Evolutionary conservation across 2,888 invertebrate species (phyloP), one percentile per base, ranked within the genome.

Genomic region (Leptopterna dolabrata): DNA sequence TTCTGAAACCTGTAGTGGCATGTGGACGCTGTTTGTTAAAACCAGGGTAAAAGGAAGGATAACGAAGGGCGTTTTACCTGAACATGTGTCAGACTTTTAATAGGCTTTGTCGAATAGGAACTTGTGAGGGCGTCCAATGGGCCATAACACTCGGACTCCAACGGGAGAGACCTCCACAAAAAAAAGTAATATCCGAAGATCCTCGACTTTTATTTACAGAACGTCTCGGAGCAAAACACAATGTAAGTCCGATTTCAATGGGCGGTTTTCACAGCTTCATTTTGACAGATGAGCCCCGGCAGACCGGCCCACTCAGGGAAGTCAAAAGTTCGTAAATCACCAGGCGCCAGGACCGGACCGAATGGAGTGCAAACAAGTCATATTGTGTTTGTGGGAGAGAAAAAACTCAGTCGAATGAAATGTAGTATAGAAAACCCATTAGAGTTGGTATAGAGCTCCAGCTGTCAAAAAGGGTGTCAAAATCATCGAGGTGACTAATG

Each of bases 21-120:
- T 78, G 78, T 43, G 78, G 78, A 41, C 45, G 29, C n/a, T 41
- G 78, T 78, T 78, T 45, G 27, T 78, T 45, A 47, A 78, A 78
- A 43, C 36, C 7, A 19, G 45, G 24, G n/a, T 24, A 30, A 47
- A 45, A 45, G 45, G 27, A 55, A 16, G 51, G 55, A 16, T 1
- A 45, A 16, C 9, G 7, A 51, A 51, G 29, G 51, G 81, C 55
- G 30, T 27, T 47, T 81, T 63, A 63, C 70, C 63, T 83, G 30
- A 83, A 83, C 83, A 83, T 70, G 83, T 83, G 83, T 83, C 83
- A 70, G 83, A 83, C 83, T 3, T 83, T 82, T 83, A 83, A 83
- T 83, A 83, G 71, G 83, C 71, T 83, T 63, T 83, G 70, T 83
- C 83, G 83, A 63, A 36, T 24, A 83, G 83, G n/a, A 36, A 19